Base-by-base conservation (phyloP, 2,113 vertebrate genomes). In the Lonchura striata region DNA sequence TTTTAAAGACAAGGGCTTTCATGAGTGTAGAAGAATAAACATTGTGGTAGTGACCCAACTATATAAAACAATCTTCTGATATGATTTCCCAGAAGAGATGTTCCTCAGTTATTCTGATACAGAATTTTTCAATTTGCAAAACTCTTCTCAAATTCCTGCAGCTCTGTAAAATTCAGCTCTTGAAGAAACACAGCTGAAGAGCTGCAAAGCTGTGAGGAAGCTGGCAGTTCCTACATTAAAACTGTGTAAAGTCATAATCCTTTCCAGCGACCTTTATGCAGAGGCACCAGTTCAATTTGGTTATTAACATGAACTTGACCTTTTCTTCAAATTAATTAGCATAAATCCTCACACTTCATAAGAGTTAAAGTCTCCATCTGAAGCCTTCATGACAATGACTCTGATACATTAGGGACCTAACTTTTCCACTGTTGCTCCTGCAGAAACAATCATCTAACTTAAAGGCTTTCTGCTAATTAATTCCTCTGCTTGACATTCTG, bases 261-360 rank as follows among this genome's bases (percentile, higher is more conserved):
- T 87, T 90, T 90, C 44, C 25, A 69, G 10, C 0, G 5, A 82
- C 53, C 70, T 90, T 94, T 80, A 44, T 1, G 5, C 10, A 4
- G 56, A 64, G 20, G 24, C 49, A 84, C 15, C 9, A 46, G 79
- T 88, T 96, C 70, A 81, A 46, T 84, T 87, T 8, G 4, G 12
- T 91, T 89, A 72, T 94, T 90, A 94, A 49, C 39, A 86, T 31
- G 60, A 68, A 71, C 66, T 91, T 94, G 91, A 94, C 69, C 47
- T 91, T 94, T 93, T 69, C 63, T 90, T 89, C 61, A 91, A 89
- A 86, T 79, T 89, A 75, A 85, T 91, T 89, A 94, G 7, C 42
- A 65, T 78, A 91, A 94, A 75, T 6, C 23, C 70, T 86, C n/a
- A 69, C 31, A 82, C 30, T 94, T 87, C n/a, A 5, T 59, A 52